Evolutionary conservation across 2,797 vertebrate species (phyloP), one percentile per base, ranked within the genome.

Genomic region (Antrozous pallidus): DNA sequence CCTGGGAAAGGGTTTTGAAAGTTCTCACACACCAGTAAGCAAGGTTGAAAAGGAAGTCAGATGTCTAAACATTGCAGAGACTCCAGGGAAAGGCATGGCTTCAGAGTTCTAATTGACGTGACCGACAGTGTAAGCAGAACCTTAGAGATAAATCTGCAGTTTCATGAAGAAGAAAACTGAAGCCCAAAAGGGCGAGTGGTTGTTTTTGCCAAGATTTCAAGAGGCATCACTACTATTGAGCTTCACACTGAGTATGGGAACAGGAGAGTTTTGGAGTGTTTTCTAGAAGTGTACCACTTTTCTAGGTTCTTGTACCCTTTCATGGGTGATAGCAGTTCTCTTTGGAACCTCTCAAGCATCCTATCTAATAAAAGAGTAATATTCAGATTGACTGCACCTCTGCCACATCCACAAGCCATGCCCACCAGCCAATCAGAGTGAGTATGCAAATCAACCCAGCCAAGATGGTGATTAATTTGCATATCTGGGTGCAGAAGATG

Each of bases 41-140:
- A 94, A 75, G 38, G 77, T 61, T 71, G n/a, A 47, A 93, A 22
- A 96, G 36, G 45, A 78, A 88, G 80, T 90, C 49, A 77, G 61
- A 58, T 65, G 8, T 56, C 67, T 77, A 70, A 95, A 80, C 24
- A 26, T 8, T 78, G 38, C 28, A 80, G 63, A 93, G 93, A 61
- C 49, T 58, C 51, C 38, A 82, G 74, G 33, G 33, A 70, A 79
- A 61, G 47, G 36, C 54, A 78, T 14, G 3, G 8, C 38, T 95
- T 89, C 51, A 70, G 65, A 42, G 80, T 74, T 92, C 78, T 88
- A 78, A 88, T 36, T 61, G 49, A 87, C 71, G n/a, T 7, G 2
- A 33, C 54, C 24, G 51, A 31, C 49, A 56, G 61, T 24, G 61
- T 67, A 88, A 47, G 33, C 10, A 89, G 85, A 65, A 26, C 33